Evolutionary conservation across 2,797 vertebrate species (phyloP).

Genomic region (Pangasius macronema): DNA sequence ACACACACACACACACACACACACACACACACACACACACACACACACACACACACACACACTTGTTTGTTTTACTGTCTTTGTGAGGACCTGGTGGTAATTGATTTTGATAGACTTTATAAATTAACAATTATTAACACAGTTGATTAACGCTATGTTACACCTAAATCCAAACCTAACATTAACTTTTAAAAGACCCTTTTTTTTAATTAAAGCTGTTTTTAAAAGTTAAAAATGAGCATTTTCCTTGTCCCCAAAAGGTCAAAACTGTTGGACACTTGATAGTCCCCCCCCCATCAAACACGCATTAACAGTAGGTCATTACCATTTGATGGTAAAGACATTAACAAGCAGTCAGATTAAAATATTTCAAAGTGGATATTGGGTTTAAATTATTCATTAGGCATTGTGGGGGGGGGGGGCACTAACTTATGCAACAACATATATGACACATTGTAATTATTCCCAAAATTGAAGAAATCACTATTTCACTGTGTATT

Average conservation of each 20-base stretch:
- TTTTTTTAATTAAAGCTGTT: neutral
- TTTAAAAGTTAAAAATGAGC: neutral
- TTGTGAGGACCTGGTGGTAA: neutral
- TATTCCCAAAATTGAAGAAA: neutral
- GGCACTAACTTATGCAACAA: neutral
- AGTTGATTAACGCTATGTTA: neutral
- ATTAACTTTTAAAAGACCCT: neutral
- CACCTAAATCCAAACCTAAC: neutral
- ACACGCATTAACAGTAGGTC: neutral
- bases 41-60: slow-evolving; percentile 15
- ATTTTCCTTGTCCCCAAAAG: neutral
- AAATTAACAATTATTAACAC: neutral
- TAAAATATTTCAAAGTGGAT: neutral
- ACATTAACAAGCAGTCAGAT: neutral
- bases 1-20: slow-evolving; percentile 82
- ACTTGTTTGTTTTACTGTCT: neutral
- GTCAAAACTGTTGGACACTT: neutral
- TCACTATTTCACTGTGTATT: neutral
- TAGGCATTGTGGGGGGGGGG: neutral
- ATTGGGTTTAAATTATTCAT: neutral
- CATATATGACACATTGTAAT: neutral
- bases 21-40: slow-evolving; percentile 14
- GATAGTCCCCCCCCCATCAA: neutral
- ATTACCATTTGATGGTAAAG: too few relatives aligned
- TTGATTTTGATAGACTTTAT: neutral